phyloP scores from a whole-genome alignment of 2,113 vertebrate species.

The Eptatretus burgeri region DNA sequence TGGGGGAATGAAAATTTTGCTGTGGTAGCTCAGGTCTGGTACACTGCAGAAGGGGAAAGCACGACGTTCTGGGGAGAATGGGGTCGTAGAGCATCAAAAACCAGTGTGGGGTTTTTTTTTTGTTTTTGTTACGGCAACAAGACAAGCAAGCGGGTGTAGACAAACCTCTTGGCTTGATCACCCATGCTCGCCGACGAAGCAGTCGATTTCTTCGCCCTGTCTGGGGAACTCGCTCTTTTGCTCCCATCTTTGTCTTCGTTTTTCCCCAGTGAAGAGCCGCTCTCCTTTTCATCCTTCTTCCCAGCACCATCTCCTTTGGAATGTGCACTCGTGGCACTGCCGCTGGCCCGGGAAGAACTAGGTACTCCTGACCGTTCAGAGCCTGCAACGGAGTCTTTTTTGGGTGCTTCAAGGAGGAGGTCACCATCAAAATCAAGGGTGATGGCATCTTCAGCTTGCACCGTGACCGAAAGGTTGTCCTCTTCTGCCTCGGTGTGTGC shows the following conservation, averaged over 20 bases:
- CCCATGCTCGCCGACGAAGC: constrained; percentile 82
- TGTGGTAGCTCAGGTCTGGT: too few species aligned
- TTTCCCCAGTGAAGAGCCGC: constrained; percentile 48
- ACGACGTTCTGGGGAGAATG: too few species aligned
- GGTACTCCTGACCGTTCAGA: constrained; percentile 24
- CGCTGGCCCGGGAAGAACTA: not conserved
- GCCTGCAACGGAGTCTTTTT: constrained; percentile 99
- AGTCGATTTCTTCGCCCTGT: constrained; percentile 99
- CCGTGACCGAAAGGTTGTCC: constrained; percentile 95
- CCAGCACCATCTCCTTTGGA: not conserved
- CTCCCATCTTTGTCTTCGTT: constrained; percentile 88
- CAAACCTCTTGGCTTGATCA: constrained; percentile 99
- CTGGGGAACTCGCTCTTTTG: constrained; percentile 94
- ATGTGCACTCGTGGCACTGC: not conserved
- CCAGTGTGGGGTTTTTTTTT: too few species aligned
- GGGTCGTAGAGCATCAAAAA: too few species aligned
- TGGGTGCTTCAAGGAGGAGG: constrained; percentile 99
- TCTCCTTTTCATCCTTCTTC: constrained; percentile 1
- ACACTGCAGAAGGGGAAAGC: too few species aligned
- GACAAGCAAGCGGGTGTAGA: constrained; percentile 18
- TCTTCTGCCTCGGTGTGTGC: constrained; percentile 44
- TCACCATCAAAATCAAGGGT: constrained; percentile 99
- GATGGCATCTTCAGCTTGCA: constrained; percentile 98
- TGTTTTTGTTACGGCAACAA: too few species aligned
- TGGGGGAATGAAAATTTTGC: too few species aligned